Percentiles rank a stretch among this genome's conserved stretches.
Conservation (phyloP, 2,797 vertebrate species). For the Pangasius djambal region DNA sequence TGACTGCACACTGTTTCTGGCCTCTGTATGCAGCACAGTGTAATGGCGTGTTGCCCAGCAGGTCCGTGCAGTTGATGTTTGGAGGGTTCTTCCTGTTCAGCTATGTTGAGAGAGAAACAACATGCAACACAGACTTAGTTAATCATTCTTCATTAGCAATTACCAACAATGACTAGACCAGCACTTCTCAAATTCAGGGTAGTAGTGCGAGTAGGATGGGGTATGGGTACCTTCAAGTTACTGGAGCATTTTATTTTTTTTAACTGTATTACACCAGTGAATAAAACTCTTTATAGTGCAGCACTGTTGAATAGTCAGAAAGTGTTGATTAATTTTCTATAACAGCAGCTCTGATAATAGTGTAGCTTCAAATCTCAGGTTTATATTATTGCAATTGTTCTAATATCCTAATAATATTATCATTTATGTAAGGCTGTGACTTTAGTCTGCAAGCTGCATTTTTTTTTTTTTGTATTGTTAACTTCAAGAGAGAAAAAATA, state of each 20-base stretch:
- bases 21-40: constrained; percentile 94
- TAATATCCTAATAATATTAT: background rate
- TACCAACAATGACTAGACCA: background rate
- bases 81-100: constrained; percentile 87
- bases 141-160: background rate
- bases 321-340: background rate
- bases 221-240: background rate
- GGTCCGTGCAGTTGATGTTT: constrained; percentile 88
- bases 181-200: background rate
- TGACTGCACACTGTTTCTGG: constrained; percentile 87
- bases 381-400: background rate
- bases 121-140: background rate
- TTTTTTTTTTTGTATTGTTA: background rate
- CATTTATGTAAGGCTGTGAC: background rate
- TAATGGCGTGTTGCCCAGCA: constrained; percentile 92
- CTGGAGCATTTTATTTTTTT: background rate
- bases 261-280: background rate
- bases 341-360: background rate
- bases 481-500: background rate
- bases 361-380: background rate
- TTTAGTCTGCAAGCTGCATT: background rate
- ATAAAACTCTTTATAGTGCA: background rate
- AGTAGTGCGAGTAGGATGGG: background rate
- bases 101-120: constrained; percentile 65
- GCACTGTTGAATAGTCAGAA: background rate